phyloP scores from a whole-genome alignment of 2,113 vertebrate species.

The Centrocercus urophasianus region DNA sequence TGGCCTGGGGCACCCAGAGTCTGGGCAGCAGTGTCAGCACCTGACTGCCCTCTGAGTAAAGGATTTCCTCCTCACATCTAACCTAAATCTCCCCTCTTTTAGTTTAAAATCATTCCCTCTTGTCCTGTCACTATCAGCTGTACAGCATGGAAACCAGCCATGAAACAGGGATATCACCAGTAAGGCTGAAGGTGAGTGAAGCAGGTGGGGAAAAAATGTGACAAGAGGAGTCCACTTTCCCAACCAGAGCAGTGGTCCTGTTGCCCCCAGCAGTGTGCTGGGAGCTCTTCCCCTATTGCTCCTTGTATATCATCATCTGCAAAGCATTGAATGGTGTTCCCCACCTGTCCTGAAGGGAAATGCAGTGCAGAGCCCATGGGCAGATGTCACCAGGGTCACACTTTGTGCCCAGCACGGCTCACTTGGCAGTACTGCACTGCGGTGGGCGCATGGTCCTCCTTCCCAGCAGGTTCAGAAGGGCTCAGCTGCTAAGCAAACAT shows the following conservation, averaged over 20 bases:
- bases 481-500: not conserved
- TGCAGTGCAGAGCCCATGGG: not conserved
- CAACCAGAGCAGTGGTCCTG: not conserved
- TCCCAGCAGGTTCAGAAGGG: too few species aligned
- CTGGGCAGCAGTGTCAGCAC: not conserved
- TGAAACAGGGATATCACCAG: not conserved
- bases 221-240: not conserved
- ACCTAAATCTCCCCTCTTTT: not conserved
- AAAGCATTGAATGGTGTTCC: not conserved
- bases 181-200: not conserved
- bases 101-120: not conserved
- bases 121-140: too few species aligned
- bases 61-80: not conserved
- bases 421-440: rapidly evolving
- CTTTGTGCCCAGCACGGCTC: not conserved
- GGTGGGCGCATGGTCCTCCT: rapidly evolving
- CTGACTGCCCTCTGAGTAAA: not conserved
- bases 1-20: not conserved
- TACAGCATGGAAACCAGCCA: not conserved
- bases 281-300: rapidly evolving
- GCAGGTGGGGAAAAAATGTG: too few species aligned
- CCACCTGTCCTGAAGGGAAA: not conserved
- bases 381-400: rapidly evolving
- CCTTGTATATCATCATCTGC: not conserved
- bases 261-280: not conserved